These are phyloP conservation scores for Caenorhabditis brenneri DNA, from an alignment of 1,140 invertebrate genomes.

Conservation along the genomic window DNA sequence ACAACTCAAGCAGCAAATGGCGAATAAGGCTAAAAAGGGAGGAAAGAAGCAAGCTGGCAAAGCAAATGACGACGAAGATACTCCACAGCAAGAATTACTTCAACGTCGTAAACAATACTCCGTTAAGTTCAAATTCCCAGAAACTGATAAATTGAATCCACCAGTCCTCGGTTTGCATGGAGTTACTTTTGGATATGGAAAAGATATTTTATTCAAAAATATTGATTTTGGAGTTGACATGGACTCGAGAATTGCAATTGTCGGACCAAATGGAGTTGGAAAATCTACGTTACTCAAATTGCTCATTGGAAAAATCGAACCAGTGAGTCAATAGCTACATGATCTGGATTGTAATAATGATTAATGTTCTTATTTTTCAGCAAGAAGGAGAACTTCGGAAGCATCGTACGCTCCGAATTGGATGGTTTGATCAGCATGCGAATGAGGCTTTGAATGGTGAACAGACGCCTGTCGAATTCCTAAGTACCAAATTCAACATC, in stretches of 20 bases:
- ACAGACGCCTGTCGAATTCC: constrained; percentile 90
- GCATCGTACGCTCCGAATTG: constrained; percentile 91
- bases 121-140: constrained; percentile 95
- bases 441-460: constrained; percentile 96
- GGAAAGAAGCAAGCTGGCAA: constrained; percentile 71
- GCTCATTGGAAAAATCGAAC: constrained; percentile 72
- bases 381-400: constrained; percentile 82
- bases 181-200: constrained; percentile 68
- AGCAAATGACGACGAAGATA: constrained; percentile 74
- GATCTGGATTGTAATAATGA: neutral
- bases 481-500: constrained; percentile 73
- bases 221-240: constrained; percentile 94
- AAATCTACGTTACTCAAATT: constrained; percentile 97
- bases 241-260: constrained; percentile 79
- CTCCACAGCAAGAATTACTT: constrained; percentile 81
- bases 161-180: constrained; percentile 87
- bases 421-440: constrained; percentile 97
- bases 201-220: constrained; percentile 83
- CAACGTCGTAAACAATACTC: constrained; percentile 88
- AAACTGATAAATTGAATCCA: constrained; percentile 89
- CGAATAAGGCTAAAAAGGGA: constrained; percentile 73
- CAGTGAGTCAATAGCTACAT: constrained; percentile 3
- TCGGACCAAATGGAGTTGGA: constrained; percentile 81
- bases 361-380: constrained; percentile 66
- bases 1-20: constrained; percentile 87